Evolutionary conservation across 2,888 invertebrate species (phyloP).

Genomic region (Dryadula phaetusa): DNA sequence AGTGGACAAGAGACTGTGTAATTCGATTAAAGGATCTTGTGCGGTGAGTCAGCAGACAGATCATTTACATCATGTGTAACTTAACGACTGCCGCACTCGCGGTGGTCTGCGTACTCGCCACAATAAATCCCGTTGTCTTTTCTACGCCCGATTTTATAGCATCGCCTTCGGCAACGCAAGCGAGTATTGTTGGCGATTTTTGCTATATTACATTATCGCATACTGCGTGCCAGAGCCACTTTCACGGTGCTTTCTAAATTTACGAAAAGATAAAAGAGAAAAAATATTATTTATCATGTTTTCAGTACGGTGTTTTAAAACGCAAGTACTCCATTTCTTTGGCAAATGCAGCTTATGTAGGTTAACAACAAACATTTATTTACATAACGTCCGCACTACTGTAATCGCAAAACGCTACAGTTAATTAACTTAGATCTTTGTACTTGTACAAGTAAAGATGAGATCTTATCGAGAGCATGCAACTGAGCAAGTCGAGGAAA

Average conservation of each 20-base stretch:
- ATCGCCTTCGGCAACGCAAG: conserved; percentile 56
- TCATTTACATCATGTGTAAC: conserved; percentile 42
- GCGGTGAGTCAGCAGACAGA: conserved; percentile 36
- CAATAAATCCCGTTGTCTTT: conserved; percentile 40
- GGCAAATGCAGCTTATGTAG: conserved; percentile 14
- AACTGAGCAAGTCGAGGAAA: conserved; percentile 27
- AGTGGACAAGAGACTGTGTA: conserved; percentile 29
- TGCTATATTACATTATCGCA: conserved; percentile 69
- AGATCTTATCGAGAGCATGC: conserved; percentile 27
- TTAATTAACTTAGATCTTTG: conserved; percentile 30
- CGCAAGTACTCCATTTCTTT: not conserved
- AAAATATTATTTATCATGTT: conserved; percentile 31
- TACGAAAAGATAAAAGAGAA: conserved; percentile 61
- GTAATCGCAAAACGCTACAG: conserved; percentile 24
- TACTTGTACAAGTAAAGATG: conserved; percentile 21
- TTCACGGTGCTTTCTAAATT: conserved; percentile 75
- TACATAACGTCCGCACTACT: conserved; percentile 28
- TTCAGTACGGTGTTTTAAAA: conserved; percentile 22
- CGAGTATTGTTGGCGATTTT: conserved; percentile 67
- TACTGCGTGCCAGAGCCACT: conserved; percentile 62
- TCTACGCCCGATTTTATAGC: conserved; percentile 41
- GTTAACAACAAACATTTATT: conserved; percentile 28
- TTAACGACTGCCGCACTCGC: conserved; percentile 28
- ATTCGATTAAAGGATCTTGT: conserved; percentile 33
- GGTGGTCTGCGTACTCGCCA: conserved; percentile 37